phyloP scores from a whole-genome alignment of 1,140 invertebrate genomes.

The Teleopsis dalmanni region DNA sequence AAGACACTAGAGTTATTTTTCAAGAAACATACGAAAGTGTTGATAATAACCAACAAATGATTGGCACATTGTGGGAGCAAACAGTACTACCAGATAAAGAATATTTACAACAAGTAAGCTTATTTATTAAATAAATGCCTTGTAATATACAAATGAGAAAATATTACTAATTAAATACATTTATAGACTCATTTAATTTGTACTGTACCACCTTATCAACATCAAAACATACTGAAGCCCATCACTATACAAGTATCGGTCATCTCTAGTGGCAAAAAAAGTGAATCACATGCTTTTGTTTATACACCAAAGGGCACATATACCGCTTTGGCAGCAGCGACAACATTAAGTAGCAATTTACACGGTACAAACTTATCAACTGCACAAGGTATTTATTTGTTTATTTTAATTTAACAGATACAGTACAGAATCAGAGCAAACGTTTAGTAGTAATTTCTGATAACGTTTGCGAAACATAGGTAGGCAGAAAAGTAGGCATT shows the following conservation, averaged over 20 bases:
- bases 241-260: conserved; percentile 71
- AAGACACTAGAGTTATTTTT: conserved; percentile 86
- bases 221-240: conserved; percentile 56
- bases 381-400: conserved; percentile 36
- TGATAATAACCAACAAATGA: conserved; percentile 24
- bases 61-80: conserved; percentile 62
- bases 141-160: not conserved
- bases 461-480: no score
- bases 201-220: conserved; percentile 73
- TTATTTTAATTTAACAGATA: conserved; percentile 6
- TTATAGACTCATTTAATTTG: conserved; percentile 86
- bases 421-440: not conserved
- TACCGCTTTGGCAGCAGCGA: conserved; percentile 36
- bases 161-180: not conserved
- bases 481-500: no score
- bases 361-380: conserved; percentile 17
- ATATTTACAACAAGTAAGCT: conserved; percentile 66
- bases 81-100: conserved; percentile 73
- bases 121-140: not conserved
- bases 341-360: conserved; percentile 32
- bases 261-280: conserved; percentile 77
- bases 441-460: no score
- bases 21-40: conserved; percentile 53
- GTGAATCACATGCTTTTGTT: conserved; percentile 78
- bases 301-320: conserved; percentile 59